Evolutionary conservation across 1,140 invertebrate species (phyloP), one percentile per base, ranked within the genome.

Genomic region (Telenomus remus): DNA sequence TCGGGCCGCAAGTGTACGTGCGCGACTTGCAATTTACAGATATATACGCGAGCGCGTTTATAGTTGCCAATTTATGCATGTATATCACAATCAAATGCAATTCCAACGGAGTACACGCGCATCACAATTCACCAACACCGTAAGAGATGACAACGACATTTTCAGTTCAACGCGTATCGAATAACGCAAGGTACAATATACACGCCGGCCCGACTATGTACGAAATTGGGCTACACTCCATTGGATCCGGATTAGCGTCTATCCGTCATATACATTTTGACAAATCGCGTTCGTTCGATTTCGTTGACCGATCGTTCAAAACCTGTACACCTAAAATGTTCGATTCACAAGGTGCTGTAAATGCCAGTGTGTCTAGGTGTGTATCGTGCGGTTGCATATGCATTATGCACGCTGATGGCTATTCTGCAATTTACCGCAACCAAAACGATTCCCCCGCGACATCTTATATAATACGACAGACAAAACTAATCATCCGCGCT

Each of bases 181-280:
- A 71, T 66, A 61, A 56, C 55, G 57, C 63, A 50, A 51, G n/a
- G 43, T 68, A 47, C 57, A 74, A 75, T 69, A 75, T 68, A 65
- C 42, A 7, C 56, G 43, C 43, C 60, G 44, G 44, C 47, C 50
- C 56, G 70, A 27, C 70, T 70, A 61, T 61, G 61, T 64, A 69
- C 76, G 49, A 68, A 73, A 78, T 78, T 75, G 71, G 54, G 39
- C 61, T 78, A 44, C 55, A 74, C 71, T 75, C 65, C 56, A 78
- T 71, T 78, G 69, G 71, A 65, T 70, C 75, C 66, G 66, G 65
- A 78, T 78, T 78, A 66, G 70, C 76, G 61, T 71, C 76, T 73
- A 71, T 78, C 71, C 65, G 57, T 75, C 76, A 78, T 75, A 71
- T 51, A 61, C 65, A 60, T 56, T 27, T 27, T 76, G 73, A 70